Evolutionary conservation across 2,797 vertebrate species (phyloP), one percentile per base, ranked within the genome.

Genomic region (Cichlasoma orientale): DNA sequence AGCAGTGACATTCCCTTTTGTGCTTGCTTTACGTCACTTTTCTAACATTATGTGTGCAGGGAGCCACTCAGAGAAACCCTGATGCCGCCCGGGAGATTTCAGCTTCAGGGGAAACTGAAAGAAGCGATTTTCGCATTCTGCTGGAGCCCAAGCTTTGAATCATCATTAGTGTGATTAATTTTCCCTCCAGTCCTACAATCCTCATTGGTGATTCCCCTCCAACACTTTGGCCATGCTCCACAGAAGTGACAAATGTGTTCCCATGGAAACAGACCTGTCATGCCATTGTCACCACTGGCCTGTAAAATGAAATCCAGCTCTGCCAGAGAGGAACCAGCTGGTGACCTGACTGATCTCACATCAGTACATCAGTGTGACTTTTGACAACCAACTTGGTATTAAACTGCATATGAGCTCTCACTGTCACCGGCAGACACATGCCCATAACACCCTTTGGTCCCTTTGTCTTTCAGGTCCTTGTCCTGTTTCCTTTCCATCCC

Each of bases 221-320:
- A 84, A 86, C 80, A 78, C 82, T 86, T 82, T 79, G 89, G 86
- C 91, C 33, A 3, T 7, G 38, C 78, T 87, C 86, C 68, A 72
- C 75, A 77, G 56, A 87, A 83, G 86, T 88, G 88, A 92, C 87
- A 89, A 89, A 89, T 74, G 78, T 78, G 93, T 94, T 92, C 79
- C 93, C 92, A 94, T 94, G 89, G 93, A 92, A 93, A 95, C 93
- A 91, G 89, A 94, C 86, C 87, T 92, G 92, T 93, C 93, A 90
- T 44, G 89, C 72, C 84, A 84, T 81, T 90, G 90, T 93, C 92
- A 90, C 84, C 44, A 23, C 80, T 76, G 89, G 83, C 83, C 85
- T 89, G 89, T 91, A 92, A 92, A 90, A 89, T 81, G 77, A 86
- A 90, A 90, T 77, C 86, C 81, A 87, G 87, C 88, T 86, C 85